Evolutionary conservation across 2,888 invertebrate species (phyloP), one percentile per base, ranked within the genome.

Genomic region (Aleiodes leptofemur): DNA sequence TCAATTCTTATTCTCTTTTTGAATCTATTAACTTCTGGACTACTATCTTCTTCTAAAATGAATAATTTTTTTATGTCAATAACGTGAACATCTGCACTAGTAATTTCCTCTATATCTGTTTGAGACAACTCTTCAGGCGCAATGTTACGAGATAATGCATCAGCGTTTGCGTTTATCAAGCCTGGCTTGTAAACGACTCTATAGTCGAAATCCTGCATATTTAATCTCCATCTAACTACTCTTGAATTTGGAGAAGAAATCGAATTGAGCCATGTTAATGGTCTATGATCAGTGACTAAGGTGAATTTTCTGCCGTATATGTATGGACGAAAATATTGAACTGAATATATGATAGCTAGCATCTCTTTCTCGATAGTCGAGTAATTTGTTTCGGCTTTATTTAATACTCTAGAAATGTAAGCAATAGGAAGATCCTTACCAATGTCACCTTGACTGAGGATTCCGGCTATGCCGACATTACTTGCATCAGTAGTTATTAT

Each of bases 221-320:
- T n/a, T n/a, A n/a, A n/a, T 51, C 74, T 64, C 74, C 74, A 76
- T 23, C 71, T 70, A 38, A 73, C 71, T 2, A 75, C 34, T 51
- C 72, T 64, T 69, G 72, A 76, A 5, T 68, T 72, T 4, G 76
- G 72, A 4, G 76, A 66, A 3, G 72, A 64, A 31, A 76, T 71
- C 3, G 51, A 70, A 55, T 70, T 50, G 1, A 76, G 7, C 72
- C 77, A 79, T 9, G 55, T 66, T 3, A 77, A 57, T 6, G 77
- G 23, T 23, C 23, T 23, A 1, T 23, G 23, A 23, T 23, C 23
- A 1, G 23, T 23, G 23, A 23, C 23, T 23, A 23, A 23, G 1
- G 23, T 23, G 2, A 23, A 23, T 23, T 23, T 23, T 2, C 23
- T 23, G 1, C 2, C 2, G 23, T 1, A 23, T 23, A 23, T 23